Evolutionary conservation across 2,888 invertebrate species (phyloP).

Genomic region (Pyrrhosoma nymphula): DNA sequence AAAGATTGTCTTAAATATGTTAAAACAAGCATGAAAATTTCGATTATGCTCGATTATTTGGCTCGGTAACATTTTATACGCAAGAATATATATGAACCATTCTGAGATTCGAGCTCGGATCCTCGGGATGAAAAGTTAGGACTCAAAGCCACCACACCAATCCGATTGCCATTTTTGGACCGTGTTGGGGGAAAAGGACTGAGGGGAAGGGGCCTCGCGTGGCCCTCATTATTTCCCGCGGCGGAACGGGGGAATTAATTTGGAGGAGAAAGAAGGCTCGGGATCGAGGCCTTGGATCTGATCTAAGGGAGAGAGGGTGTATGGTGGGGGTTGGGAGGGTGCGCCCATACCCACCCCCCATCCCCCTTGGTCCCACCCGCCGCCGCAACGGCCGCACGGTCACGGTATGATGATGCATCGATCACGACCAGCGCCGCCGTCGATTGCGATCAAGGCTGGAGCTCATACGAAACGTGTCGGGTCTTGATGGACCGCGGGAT

Average conservation of each 20-base stretch:
- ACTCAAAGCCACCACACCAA: too few relatives aligned
- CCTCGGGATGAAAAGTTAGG: too few relatives aligned
- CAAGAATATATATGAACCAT: too few relatives aligned
- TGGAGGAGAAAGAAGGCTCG: background rate
- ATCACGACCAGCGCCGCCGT: constrained; percentile 42
- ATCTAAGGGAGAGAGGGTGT: background rate
- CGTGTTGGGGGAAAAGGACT: background rate
- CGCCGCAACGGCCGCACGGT: background rate
- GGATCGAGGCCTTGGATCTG: constrained; percentile 44
- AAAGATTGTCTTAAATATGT: too few relatives aligned
- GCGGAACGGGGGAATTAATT: constrained; percentile 58
- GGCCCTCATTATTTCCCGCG: constrained; percentile 44
- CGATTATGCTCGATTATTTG: too few relatives aligned
- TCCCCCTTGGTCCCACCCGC: too few relatives aligned
- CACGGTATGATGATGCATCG: constrained; percentile 42
- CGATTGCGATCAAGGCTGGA: constrained; percentile 62
- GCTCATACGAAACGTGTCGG: constrained; percentile 62
- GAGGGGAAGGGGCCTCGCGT: background rate
- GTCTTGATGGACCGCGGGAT: constrained; percentile 44
- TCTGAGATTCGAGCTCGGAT: too few relatives aligned
- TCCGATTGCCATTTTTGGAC: background rate
- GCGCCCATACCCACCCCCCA: too few relatives aligned
- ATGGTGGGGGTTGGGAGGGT: background rate
- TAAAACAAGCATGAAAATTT: too few relatives aligned
- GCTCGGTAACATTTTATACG: too few relatives aligned